Evolutionary conservation across 2,888 invertebrate genomes (phyloP).

Genomic region (Xanthorhoe spadicearia): DNA sequence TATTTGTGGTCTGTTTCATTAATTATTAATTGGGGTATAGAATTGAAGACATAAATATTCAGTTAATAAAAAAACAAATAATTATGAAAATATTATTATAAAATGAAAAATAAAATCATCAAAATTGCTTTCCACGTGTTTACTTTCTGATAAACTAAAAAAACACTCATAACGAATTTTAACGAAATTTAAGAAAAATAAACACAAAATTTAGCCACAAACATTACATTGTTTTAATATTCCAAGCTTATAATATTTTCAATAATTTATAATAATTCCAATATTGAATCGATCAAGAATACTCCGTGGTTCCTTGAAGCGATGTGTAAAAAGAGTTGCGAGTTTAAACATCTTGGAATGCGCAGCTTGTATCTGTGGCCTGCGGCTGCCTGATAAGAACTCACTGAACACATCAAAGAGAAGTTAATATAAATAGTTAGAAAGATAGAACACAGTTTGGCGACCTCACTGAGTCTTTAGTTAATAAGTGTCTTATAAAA

Average conservation of each 20-base stretch:
- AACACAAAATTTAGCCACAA: not conserved
- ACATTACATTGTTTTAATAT: too few relatives aligned
- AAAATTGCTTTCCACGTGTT: too few relatives aligned
- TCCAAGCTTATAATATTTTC: not conserved
- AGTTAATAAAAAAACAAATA: too few relatives aligned
- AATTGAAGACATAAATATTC: too few relatives aligned
- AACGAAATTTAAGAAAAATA: too few relatives aligned
- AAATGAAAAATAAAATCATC: too few relatives aligned
- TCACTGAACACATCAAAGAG: conserved; percentile 21
- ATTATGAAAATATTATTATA: too few relatives aligned
- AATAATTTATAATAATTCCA: conserved; percentile 1
- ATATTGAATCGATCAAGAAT: conserved; percentile 29
- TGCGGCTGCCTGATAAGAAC: conserved; percentile 57
- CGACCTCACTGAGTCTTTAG: not conserved
- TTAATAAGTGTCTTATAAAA: too few relatives aligned
- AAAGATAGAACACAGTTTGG: not conserved
- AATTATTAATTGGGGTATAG: too few relatives aligned
- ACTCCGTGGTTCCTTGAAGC: conserved; percentile 43
- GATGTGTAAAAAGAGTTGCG: conserved; percentile 55
- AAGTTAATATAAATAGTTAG: not conserved
- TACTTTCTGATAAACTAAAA: too few relatives aligned
- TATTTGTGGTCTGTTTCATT: too few relatives aligned
- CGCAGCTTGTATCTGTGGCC: conserved; percentile 52
- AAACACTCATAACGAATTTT: too few relatives aligned
- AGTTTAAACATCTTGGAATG: conserved; percentile 60